phyloP scores from a whole-genome alignment of 2,888 invertebrate species.

The Dusona sp. region DNA sequence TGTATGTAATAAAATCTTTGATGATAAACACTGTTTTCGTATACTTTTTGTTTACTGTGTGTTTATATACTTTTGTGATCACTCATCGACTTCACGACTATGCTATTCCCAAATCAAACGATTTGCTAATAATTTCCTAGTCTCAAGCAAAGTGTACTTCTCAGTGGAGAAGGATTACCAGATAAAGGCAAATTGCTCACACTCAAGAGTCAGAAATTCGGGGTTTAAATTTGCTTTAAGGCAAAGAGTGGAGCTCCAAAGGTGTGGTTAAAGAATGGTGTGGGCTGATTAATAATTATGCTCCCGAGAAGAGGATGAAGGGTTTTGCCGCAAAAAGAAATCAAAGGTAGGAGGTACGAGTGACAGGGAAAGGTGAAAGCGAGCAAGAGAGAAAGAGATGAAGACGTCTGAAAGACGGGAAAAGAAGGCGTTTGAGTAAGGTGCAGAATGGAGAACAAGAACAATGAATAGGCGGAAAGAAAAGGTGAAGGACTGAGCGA shows the following conservation, averaged over 20 bases:
- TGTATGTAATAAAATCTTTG: not conserved
- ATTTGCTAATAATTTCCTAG: not conserved
- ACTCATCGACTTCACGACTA: not conserved
- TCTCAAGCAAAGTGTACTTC: not conserved
- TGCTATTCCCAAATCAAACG: not conserved
- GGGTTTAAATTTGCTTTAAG: constrained; percentile 9
- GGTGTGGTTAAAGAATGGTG: constrained; percentile 7
- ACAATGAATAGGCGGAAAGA: constrained; percentile 54
- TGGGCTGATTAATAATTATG: constrained; percentile 65
- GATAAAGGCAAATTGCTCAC: not conserved
- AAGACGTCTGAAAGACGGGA: constrained; percentile 69
- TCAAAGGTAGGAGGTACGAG: constrained; percentile 71
- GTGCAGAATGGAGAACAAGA: constrained; percentile 51
- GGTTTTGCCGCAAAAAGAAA: constrained; percentile 71
- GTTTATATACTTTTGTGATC: not conserved
- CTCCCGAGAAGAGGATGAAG: constrained; percentile 34
- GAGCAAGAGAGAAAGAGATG: constrained; percentile 62
- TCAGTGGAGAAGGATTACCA: not conserved
- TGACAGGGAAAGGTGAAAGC: constrained; percentile 51
- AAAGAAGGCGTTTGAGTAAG: constrained; percentile 73
- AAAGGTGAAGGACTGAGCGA: constrained; percentile 50
- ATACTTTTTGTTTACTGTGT: not conserved
- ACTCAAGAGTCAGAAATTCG: not conserved
- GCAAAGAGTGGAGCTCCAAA: constrained; percentile 19
- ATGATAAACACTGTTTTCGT: not conserved